These are phyloP conservation scores for Leucopsar rothschildi DNA, from an alignment of 2,113 vertebrate genomes.

Conservation along the genomic window DNA sequence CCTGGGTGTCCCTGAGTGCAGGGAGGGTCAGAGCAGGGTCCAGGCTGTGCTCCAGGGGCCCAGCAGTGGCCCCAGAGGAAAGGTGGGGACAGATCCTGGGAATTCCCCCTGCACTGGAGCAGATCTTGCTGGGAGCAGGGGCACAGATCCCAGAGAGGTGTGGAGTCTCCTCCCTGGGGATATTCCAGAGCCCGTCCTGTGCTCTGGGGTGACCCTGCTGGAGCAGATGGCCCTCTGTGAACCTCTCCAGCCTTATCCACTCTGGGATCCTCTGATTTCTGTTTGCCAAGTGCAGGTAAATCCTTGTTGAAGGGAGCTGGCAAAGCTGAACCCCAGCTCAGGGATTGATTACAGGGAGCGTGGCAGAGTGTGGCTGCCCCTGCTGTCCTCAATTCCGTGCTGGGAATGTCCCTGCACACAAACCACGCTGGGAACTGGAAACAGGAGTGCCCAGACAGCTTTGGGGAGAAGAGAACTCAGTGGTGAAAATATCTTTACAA, in stretches of 20 bases:
- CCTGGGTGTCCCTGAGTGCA: neutral
- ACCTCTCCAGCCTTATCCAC: fast-evolving
- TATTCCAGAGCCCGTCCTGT: neutral
- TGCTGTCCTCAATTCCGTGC: neutral
- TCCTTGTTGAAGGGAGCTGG: too few species aligned
- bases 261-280: neutral
- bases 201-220: neutral
- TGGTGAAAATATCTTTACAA: neutral
- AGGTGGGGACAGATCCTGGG: neutral
- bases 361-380: fast-evolving
- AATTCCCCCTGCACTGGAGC: too few species aligned
- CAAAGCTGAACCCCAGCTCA: neutral
- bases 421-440: fast-evolving
- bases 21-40: neutral
- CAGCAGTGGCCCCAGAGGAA: neutral
- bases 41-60: neutral
- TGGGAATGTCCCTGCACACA: neutral
- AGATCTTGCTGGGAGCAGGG: neutral
- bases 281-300: neutral
- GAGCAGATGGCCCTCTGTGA: neutral
- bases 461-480: neutral
- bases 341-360: neutral
- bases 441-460: neutral
- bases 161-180: neutral
- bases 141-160: too few species aligned